Conservation (phyloP, 1,140 invertebrate species). For the Pararge aegeria region DNA sequence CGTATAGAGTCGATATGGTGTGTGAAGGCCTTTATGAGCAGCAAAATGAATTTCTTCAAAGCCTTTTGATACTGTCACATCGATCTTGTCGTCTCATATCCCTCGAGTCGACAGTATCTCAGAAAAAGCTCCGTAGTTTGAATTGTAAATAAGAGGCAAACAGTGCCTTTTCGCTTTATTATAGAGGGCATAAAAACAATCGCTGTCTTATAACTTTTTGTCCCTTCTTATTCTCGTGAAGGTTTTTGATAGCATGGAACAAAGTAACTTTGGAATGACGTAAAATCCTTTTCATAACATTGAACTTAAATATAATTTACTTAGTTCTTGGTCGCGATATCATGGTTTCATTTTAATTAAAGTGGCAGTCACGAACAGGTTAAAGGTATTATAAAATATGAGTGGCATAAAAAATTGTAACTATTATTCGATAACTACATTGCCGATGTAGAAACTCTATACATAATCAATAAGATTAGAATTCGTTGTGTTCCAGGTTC, state of each 20-base stretch:
- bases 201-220: not conserved
- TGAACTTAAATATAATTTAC: constrained; percentile 2
- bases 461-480: too few relatives aligned
- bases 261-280: not conserved
- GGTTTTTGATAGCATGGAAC: not conserved
- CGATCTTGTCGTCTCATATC: not conserved
- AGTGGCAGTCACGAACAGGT: not conserved
- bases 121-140: not conserved
- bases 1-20: too few relatives aligned
- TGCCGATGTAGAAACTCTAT: too few relatives aligned
- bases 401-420: not conserved
- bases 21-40: too few relatives aligned
- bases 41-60: not conserved
- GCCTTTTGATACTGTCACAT: not conserved
- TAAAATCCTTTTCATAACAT: not conserved
- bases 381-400: not conserved
- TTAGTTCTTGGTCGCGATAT: constrained; percentile 3
- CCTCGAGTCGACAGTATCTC: not conserved
- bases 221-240: not conserved
- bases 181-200: not conserved
- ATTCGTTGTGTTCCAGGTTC: too few relatives aligned
- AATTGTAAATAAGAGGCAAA: constrained; percentile 1
- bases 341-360: not conserved
- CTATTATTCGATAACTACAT: too few relatives aligned
- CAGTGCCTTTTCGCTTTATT: not conserved